Percentiles rank a stretch among this genome's conserved stretches.
These are phyloP conservation scores for Gryllus longicercus DNA, from an alignment of 2,888 invertebrate genomes.

Conservation along the genomic window DNA sequence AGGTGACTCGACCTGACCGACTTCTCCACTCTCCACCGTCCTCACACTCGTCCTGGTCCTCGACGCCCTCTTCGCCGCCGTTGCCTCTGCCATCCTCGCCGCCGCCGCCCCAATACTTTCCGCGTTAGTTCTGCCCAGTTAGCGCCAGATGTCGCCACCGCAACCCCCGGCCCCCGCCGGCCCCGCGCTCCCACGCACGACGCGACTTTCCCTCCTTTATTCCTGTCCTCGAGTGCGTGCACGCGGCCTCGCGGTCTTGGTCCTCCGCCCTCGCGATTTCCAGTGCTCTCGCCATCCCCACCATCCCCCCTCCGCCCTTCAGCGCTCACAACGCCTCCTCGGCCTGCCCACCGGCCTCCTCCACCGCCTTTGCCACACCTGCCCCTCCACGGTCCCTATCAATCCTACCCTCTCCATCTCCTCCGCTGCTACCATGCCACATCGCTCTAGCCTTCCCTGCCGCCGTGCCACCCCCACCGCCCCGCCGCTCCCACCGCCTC, in stretches of 20 bases:
- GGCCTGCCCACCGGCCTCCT: too few species aligned
- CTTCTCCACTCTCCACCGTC: background rate
- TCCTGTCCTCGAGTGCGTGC: background rate
- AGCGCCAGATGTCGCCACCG: conserved; percentile 10
- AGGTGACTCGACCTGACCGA: background rate
- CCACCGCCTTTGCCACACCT: too few species aligned
- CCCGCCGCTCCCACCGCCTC: too few species aligned
- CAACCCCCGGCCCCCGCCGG: background rate
- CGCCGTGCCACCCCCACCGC: too few species aligned
- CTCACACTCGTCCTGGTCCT: background rate
- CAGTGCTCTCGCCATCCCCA: background rate
- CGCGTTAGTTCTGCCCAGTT: conserved; percentile 4
- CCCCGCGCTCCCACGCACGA: background rate
- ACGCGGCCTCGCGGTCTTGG: background rate
- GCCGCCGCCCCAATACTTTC: conserved; percentile 9
- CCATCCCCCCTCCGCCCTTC: background rate
- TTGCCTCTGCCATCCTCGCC: background rate
- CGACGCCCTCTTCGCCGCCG: background rate
- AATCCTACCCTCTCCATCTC: too few species aligned
- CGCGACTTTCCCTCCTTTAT: background rate
- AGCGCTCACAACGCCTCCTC: background rate
- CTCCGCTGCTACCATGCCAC: too few species aligned
- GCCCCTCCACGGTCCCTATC: too few species aligned
- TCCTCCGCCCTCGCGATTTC: background rate
- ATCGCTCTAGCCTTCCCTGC: too few species aligned